These are phyloP conservation scores for Bufo bufo DNA, from an alignment of 2,113 vertebrate species.

Conservation along the genomic window DNA sequence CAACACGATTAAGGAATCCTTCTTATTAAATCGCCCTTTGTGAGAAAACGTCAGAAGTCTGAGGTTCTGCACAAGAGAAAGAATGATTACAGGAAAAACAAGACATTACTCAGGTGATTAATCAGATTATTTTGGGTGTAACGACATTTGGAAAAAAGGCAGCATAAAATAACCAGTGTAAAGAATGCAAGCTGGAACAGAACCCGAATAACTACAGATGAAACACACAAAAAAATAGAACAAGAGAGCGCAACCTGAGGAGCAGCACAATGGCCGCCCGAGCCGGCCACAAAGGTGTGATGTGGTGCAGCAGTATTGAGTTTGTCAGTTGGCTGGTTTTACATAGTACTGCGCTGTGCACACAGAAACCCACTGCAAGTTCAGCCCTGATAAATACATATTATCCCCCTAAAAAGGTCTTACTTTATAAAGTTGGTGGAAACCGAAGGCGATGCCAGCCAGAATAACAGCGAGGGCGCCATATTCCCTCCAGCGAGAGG, in stretches of 20 bases:
- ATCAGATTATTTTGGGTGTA: constrained; percentile 33
- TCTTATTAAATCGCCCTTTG: neutral
- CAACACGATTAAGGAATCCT: too few species aligned
- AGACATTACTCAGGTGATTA: constrained; percentile 10
- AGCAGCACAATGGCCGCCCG: neutral
- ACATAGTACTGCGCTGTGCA: too few species aligned
- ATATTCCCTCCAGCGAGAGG: constrained; percentile 93
- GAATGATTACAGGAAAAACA: neutral
- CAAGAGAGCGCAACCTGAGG: neutral
- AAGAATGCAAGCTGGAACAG: constrained; percentile 1
- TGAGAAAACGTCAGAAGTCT: neutral
- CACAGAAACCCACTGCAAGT: too few species aligned
- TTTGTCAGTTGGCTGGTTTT: too few species aligned
- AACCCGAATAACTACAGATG: neutral
- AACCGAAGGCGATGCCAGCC: constrained; percentile 91
- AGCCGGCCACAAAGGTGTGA: neutral
- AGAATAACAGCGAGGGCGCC: constrained; percentile 90
- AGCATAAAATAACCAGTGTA: neutral
- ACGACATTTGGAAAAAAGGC: neutral
- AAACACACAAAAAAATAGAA: neutral
- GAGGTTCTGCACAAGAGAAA: neutral
- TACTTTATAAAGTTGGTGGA: constrained; percentile 96
- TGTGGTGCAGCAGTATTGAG: neutral
- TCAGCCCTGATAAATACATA: too few species aligned
- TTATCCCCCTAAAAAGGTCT: neutral